A percentile compares a stretch with the other conserved stretches of the same genome.
Conservation (phyloP, 2,888 invertebrate genomes). For the Laspeyria flexula region DNA sequence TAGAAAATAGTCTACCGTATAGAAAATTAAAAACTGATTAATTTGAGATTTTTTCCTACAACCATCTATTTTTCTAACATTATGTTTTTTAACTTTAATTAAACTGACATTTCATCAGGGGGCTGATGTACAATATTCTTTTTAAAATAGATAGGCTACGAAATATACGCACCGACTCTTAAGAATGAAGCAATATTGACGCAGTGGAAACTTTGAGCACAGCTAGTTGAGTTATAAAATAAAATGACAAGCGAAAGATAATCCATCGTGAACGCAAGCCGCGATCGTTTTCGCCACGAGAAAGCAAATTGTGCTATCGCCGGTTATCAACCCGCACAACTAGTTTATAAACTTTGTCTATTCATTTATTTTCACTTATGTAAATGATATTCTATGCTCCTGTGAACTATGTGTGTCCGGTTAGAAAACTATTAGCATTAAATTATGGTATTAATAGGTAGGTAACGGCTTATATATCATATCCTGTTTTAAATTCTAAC, state of each 20-base stretch:
- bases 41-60: too few relatives aligned
- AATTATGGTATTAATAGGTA: constrained; percentile 11
- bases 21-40: too few relatives aligned
- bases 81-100: too few relatives aligned
- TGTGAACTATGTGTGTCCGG: constrained; percentile 65
- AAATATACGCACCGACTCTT: too few relatives aligned
- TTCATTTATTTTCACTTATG: constrained; percentile 83
- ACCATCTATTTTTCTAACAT: too few relatives aligned
- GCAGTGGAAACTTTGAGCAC: not conserved
- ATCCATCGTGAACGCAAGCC: constrained; percentile 34
- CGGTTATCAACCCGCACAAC: constrained; percentile 48
- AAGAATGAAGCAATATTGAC: not conserved
- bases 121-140: too few relatives aligned
- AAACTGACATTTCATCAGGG: too few relatives aligned
- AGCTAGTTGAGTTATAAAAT: not conserved
- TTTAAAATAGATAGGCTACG: too few relatives aligned
- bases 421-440: constrained; percentile 45
- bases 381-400: constrained; percentile 63
- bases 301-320: constrained; percentile 63
- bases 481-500: not conserved
- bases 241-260: constrained; percentile 13
- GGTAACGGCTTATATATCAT: not conserved
- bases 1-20: too few relatives aligned
- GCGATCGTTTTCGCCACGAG: constrained; percentile 60
- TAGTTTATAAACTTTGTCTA: constrained; percentile 60